Conservation (phyloP, 2,113 vertebrate species). For the Merops nubicus region DNA sequence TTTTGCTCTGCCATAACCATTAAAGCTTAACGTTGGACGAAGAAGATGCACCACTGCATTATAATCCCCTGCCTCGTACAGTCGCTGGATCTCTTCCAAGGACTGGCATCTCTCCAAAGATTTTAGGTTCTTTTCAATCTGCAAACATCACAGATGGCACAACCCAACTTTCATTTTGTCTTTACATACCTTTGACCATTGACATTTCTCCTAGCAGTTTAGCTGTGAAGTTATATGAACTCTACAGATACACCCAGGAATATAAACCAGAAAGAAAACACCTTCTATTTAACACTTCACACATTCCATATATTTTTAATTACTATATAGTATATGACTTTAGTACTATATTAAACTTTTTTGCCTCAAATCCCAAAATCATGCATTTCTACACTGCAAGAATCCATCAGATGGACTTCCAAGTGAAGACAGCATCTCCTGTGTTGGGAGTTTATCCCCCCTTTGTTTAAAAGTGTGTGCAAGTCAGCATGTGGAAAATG, state of each 20-base stretch:
- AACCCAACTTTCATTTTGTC: neutral
- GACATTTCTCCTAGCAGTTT: neutral
- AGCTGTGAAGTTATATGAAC: neutral
- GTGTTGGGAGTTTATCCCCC: neutral
- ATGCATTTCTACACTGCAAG: neutral
- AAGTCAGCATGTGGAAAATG: neutral
- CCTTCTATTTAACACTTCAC: neutral
- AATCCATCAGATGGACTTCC: neutral
- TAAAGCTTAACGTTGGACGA: slow-evolving; percentile 87
- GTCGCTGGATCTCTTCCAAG: slow-evolving; percentile 94
- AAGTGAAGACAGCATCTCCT: neutral
- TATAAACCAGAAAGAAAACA: neutral
- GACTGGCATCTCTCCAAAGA: slow-evolving; percentile 97
- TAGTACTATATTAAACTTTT: neutral
- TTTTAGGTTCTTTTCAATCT: slow-evolving; percentile 96
- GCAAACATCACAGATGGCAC: slow-evolving; percentile 5
- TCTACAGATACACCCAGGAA: neutral
- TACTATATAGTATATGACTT: neutral
- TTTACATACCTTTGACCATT: neutral
- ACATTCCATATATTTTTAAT: neutral
- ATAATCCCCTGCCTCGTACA: slow-evolving; percentile 91
- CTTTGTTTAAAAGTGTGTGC: neutral
- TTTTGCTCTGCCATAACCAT: slow-evolving; percentile 81
- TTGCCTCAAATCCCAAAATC: neutral
- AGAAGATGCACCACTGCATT: slow-evolving; percentile 89